phyloP scores from a whole-genome alignment of 2,113 vertebrate genomes.

The Saimiri boliviensis region DNA sequence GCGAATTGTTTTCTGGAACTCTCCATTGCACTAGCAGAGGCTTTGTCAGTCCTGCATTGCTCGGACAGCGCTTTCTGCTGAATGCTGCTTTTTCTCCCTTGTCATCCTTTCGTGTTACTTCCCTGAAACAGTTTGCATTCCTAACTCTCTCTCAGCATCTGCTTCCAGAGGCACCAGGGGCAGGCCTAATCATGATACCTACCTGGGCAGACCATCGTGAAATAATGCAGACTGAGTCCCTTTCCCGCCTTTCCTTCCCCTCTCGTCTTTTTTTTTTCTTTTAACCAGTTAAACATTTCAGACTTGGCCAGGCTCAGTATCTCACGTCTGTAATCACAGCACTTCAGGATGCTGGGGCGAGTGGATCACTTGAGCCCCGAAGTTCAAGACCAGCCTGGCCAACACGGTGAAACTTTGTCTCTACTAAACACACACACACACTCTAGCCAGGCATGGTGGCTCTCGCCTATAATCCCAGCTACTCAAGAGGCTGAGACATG shows the following conservation, averaged over 20 bases:
- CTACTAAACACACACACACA: too few species aligned
- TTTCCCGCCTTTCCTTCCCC: too few species aligned
- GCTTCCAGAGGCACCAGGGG: neutral
- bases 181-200: neutral
- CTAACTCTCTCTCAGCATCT: neutral
- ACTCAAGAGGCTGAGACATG: too few species aligned
- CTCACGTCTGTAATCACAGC: too few species aligned
- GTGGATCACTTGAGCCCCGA: too few species aligned
- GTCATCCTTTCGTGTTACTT: neutral
- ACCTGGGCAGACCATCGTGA: neutral
- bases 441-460: too few species aligned
- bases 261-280: neutral
- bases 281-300: neutral
- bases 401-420: too few species aligned
- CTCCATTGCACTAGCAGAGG: neutral
- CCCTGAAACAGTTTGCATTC: neutral
- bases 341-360: too few species aligned
- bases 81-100: neutral
- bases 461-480: too few species aligned
- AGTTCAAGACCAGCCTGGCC: too few species aligned
- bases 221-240: neutral
- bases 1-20: neutral
- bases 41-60: too few species aligned
- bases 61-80: neutral
- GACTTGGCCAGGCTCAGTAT: neutral